These are phyloP conservation scores for Lepidurus couesii DNA, from an alignment of 1,140 invertebrate species.

Conservation along the genomic window DNA sequence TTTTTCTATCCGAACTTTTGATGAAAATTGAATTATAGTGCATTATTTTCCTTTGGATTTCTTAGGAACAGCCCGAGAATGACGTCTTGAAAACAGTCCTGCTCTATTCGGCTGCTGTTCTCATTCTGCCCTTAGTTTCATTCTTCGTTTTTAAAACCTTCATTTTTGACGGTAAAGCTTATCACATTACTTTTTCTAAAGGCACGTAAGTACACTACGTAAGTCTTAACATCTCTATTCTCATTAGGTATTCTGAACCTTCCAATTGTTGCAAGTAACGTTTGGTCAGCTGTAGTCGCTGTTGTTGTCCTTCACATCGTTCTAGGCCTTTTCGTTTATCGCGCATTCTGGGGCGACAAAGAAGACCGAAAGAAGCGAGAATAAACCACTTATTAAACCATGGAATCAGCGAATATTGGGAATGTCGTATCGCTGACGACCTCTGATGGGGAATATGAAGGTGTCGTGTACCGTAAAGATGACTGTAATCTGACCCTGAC, in stretches of 20 bases:
- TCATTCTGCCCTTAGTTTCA: constrained; percentile 44
- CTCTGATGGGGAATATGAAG: not conserved
- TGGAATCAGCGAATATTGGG: constrained; percentile 18
- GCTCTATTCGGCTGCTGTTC: constrained; percentile 45
- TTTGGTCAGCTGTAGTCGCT: constrained; percentile 64
- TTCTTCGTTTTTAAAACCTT: constrained; percentile 47
- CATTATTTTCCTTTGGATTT: not conserved
- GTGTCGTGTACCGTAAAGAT: constrained; percentile 24
- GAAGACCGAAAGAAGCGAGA: constrained; percentile 30
- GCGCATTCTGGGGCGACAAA: constrained; percentile 53
- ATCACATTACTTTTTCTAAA: constrained; percentile 31
- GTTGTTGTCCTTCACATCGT: constrained; percentile 64
- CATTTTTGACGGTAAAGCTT: constrained; percentile 45
- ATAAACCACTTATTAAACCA: constrained; percentile 20
- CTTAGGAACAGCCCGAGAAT: constrained; percentile 25
- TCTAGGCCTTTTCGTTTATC: constrained; percentile 67
- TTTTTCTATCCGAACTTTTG: not conserved
- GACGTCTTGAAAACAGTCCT: constrained; percentile 39
- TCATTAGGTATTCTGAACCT: constrained; percentile 50
- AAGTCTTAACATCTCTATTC: constrained; percentile 36
- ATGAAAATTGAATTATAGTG: too few species aligned
- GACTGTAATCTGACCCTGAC: not conserved
- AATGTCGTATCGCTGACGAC: constrained; percentile 24
- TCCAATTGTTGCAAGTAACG: constrained; percentile 59
- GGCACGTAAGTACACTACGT: too few species aligned